Conservation (phyloP, 2,113 vertebrate species). For the Dipodomys spectabilis region DNA sequence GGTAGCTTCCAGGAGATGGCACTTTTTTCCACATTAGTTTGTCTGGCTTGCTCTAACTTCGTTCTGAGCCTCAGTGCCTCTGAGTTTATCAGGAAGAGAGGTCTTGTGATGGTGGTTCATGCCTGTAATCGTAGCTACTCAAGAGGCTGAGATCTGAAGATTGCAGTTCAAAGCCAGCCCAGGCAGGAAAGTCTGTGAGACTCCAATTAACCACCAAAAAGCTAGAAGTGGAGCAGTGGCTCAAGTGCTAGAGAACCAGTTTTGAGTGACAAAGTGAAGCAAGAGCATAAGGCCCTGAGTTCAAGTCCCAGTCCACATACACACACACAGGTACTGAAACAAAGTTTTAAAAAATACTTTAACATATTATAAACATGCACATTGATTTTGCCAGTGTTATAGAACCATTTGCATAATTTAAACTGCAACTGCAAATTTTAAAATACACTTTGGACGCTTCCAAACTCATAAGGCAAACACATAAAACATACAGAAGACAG, state of each 20-base stretch:
- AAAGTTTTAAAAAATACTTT: conserved; percentile 3
- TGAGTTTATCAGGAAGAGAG: not conserved
- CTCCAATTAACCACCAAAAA: too few species aligned
- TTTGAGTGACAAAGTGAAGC: too few species aligned
- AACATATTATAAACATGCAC: not conserved
- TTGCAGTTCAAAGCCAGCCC: too few species aligned
- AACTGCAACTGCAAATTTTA: not conserved
- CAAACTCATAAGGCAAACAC: conserved; percentile 35
- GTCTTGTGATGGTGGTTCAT: not conserved
- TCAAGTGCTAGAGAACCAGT: too few species aligned
- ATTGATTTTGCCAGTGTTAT: not conserved
- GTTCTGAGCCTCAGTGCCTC: not conserved
- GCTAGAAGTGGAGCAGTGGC: too few species aligned
- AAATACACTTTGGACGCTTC: not conserved
- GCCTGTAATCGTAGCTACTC: too few species aligned
- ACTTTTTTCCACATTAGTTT: not conserved
- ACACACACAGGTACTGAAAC: not conserved
- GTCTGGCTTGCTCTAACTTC: not conserved
- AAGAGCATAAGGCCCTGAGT: too few species aligned
- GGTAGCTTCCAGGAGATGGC: not conserved
- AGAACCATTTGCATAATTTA: not conserved
- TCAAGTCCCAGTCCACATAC: too few species aligned
- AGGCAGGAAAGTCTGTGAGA: too few species aligned
- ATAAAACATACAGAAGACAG: not conserved
- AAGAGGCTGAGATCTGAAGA: too few species aligned